A percentile compares a stretch with the other conserved stretches of the same genome.
These are phyloP conservation scores for Drosophila sordidapex DNA, from an alignment of 2,888 invertebrate genomes.

Conservation along the genomic window DNA sequence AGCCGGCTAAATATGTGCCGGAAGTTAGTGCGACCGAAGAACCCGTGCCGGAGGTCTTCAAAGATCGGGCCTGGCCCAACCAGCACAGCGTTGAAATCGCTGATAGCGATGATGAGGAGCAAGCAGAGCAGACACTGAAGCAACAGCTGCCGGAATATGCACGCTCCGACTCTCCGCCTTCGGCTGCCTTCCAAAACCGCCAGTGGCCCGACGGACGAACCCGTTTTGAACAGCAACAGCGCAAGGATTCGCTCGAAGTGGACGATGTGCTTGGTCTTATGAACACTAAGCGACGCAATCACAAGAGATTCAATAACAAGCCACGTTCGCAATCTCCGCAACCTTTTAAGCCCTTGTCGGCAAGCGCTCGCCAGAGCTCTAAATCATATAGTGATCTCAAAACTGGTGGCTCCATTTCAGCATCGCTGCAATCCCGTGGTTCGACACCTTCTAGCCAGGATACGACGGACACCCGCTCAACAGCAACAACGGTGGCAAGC, in stretches of 20 bases:
- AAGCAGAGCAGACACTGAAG: constrained; percentile 31
- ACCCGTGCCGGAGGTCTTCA: constrained; percentile 71
- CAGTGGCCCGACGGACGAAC: constrained; percentile 82
- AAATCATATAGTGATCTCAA: constrained; percentile 75
- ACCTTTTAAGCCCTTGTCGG: constrained; percentile 55
- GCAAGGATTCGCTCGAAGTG: constrained; percentile 37
- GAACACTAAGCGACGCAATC: constrained; percentile 21
- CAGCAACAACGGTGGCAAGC: constrained; percentile 54
- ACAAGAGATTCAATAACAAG: constrained; percentile 43
- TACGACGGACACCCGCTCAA: constrained; percentile 58
- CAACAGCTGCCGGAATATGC: constrained; percentile 63
- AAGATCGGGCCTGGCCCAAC: constrained; percentile 79
- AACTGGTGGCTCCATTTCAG: constrained; percentile 54
- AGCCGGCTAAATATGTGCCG: constrained; percentile 64
- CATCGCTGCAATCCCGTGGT: constrained; percentile 57
- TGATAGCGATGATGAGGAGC: constrained; percentile 49
- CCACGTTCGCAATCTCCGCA: constrained; percentile 75
- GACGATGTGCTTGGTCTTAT: constrained; percentile 50
- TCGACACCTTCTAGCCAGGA: constrained; percentile 69
- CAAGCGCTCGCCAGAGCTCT: constrained; percentile 60
- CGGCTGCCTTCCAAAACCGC: constrained; percentile 71
- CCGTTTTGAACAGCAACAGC: constrained; percentile 53
- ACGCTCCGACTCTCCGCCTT: constrained; percentile 68
- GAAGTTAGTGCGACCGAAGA: constrained; percentile 51
- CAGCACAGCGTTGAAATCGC: constrained; percentile 43